These are phyloP conservation scores for Spisula solida DNA, from an alignment of 2,888 invertebrate genomes.

Conservation along the genomic window DNA sequence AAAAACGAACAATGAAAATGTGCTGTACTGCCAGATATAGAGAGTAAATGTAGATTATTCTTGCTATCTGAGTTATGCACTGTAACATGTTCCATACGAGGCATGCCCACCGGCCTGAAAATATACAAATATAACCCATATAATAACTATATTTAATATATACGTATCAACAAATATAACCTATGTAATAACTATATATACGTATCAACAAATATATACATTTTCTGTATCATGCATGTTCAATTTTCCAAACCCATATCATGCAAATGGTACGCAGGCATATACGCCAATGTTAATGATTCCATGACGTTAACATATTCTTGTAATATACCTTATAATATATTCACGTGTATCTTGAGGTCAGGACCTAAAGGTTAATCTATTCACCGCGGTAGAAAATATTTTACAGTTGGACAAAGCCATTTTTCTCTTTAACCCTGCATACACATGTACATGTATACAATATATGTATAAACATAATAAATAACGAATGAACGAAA, in stretches of 20 bases:
- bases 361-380: no score
- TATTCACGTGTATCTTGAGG: no score
- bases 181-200: not conserved
- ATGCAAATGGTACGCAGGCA: not conserved
- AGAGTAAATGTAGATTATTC: slow-evolving; percentile 95
- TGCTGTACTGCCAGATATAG: slow-evolving; percentile 97
- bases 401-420: not conserved
- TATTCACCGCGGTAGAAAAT: no score
- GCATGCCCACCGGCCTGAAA: slow-evolving; percentile 94
- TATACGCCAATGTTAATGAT: no score
- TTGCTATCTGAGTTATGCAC: slow-evolving; percentile 95
- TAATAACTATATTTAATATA: not conserved
- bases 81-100: slow-evolving; percentile 95
- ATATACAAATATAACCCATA: slow-evolving; percentile 74
- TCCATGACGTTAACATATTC: no score
- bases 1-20: slow-evolving; percentile 99
- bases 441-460: no score
- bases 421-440: no score
- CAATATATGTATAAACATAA: no score
- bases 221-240: not conserved
- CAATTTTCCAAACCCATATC: not conserved
- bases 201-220: not conserved
- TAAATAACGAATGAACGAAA: no score
- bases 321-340: no score
- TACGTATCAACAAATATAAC: not conserved